Conservation (phyloP, 2,888 invertebrate species). For the Sesia apiformis region DNA sequence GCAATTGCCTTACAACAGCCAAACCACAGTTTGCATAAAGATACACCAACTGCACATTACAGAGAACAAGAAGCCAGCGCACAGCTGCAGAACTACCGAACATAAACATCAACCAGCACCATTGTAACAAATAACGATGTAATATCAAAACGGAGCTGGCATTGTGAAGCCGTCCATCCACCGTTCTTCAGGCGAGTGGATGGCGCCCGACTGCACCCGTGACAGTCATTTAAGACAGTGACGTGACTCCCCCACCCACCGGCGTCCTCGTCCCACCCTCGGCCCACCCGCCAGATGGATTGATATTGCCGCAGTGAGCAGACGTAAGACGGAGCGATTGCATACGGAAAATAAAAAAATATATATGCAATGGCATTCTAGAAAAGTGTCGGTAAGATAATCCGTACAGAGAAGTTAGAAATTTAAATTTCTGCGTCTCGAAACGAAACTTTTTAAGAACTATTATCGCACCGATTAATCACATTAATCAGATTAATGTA, state of each 20-base stretch:
- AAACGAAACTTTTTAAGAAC: too few relatives aligned
- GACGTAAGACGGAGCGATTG: conserved; percentile 69
- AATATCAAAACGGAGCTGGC: conserved; percentile 46
- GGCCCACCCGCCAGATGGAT: conserved; percentile 62
- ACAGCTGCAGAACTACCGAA: neutral
- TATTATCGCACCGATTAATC: too few relatives aligned
- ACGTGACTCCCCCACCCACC: conserved; percentile 47
- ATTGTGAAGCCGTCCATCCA: conserved; percentile 56
- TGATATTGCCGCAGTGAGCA: conserved; percentile 68
- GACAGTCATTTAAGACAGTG: conserved; percentile 74
- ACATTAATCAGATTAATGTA: too few relatives aligned
- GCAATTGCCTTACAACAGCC: neutral
- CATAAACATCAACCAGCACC: conserved; percentile 12
- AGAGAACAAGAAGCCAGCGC: neutral
- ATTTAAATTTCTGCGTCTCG: too few relatives aligned
- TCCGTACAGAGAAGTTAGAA: too few relatives aligned
- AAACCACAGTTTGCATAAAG: neutral
- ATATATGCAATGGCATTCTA: conserved; percentile 7
- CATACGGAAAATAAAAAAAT: conserved; percentile 47
- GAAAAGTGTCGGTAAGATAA: too few relatives aligned
- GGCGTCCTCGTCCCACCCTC: conserved; percentile 12
- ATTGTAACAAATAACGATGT: conserved; percentile 61
- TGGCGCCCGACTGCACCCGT: conserved; percentile 60
- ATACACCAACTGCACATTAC: neutral
- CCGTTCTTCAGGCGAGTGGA: conserved; percentile 52